phyloP scores from a whole-genome alignment of 2,113 vertebrate genomes.

The Etheostoma spectabile region DNA sequence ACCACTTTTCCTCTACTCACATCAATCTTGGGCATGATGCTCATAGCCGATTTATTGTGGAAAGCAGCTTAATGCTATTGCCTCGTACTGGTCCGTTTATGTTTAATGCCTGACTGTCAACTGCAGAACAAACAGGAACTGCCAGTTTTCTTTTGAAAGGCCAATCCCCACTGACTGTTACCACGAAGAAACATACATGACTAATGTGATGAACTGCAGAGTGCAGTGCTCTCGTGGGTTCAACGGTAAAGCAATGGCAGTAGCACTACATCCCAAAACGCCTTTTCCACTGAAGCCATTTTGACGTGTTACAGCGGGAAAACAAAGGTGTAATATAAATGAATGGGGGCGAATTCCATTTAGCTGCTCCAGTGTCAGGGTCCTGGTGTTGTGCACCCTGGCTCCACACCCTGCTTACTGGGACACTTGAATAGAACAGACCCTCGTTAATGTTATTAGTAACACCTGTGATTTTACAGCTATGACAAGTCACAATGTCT shows the following conservation, averaged over 20 bases:
- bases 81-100: constrained; percentile 20
- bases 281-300: neutral
- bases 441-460: neutral
- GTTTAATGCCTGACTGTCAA: neutral
- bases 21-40: neutral
- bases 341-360: neutral
- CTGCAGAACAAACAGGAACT: constrained; percentile 4
- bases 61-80: neutral
- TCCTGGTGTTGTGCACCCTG: neutral
- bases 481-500: neutral
- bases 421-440: neutral
- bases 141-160: constrained; percentile 1
- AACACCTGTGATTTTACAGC: neutral
- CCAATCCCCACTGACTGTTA: constrained; percentile 3
- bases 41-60: neutral
- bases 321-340: neutral
- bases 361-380: neutral
- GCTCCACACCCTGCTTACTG: neutral
- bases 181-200: neutral
- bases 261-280: neutral
- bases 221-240: constrained; percentile 4
- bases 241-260: neutral
- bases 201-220: constrained; percentile 4
- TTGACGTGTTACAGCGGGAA: neutral
- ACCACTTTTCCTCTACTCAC: neutral